Evolutionary conservation across 2,113 vertebrate genomes (phyloP), one percentile per base, ranked within the genome.

Genomic region (Hepsetus odoe): DNA sequence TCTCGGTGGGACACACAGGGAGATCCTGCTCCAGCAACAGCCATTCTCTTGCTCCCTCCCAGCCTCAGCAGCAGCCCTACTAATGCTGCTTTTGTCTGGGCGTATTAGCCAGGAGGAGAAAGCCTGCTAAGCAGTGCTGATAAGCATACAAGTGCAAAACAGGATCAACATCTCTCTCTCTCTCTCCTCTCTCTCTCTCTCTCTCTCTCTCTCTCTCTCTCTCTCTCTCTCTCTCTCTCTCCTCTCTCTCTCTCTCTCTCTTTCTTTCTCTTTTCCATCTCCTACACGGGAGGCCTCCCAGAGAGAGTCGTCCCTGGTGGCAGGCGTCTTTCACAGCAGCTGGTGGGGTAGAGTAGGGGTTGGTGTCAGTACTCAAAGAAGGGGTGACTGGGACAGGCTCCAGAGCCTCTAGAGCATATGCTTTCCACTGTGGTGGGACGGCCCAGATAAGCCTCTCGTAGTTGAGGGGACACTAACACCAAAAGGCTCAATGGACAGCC

Each of bases 141-240:
- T 90, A 92, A 74, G 90, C 89, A 91, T 90, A 92, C 84, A 90
- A 91, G 88, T 91, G 91, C 88, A 93, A 93, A 93, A 91, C 85
- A 90, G 89, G 90, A 93, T 94, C 94, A 92, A 83, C 66, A 72
- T 84, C 78, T 82, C 84, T 87, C 83, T 82, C 88, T 87, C 88
- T 84, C 18, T 16, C 18, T 44, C 42, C 89, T 79, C 80, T 87
- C 81, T 75, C 77, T 77, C 82, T 44, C 5, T 44, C 62, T 14
- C 74, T 55, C 24, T 20, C 35, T 7, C 53, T 26, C 83, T 86
- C 83, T 72, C 82, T 87, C 80, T 77, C 77, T 79, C 83, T 46
- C n/a, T n/a, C n/a, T n/a, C n/a, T n/a, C n/a, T n/a, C n/a, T 84
- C 78, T 82, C 84, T 87, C 83, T 82, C 88, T 87, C 88, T 84